Conservation (phyloP, 2,113 vertebrate species). For the Otus sunia region DNA sequence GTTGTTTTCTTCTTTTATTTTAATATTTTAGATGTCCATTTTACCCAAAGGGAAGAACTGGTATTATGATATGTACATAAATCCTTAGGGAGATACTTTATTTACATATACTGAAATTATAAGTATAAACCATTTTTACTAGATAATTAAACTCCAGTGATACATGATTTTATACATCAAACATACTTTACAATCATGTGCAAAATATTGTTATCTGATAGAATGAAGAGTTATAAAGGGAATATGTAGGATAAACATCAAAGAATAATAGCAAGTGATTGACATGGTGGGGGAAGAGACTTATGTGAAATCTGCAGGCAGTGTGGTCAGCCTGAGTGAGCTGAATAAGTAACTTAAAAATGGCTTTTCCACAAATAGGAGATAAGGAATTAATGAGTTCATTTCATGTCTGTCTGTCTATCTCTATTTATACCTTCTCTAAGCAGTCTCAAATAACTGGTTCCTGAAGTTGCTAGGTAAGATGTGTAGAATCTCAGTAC, state of each 20-base stretch:
- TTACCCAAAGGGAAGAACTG: background rate
- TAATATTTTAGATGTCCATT: background rate
- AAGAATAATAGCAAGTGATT: background rate
- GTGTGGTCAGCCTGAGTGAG: background rate
- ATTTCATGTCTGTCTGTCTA: background rate
- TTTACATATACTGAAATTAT: background rate
- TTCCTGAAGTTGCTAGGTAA: background rate
- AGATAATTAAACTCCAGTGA: background rate
- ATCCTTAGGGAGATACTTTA: background rate
- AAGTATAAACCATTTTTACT: background rate
- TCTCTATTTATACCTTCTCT: background rate
- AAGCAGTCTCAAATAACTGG: background rate
- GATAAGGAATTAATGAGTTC: background rate
- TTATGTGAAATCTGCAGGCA: fast-evolving
- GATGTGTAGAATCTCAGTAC: background rate
- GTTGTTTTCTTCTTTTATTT: background rate
- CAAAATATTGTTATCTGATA: background rate
- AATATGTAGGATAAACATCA: background rate
- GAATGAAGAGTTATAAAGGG: background rate
- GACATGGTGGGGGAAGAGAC: background rate
- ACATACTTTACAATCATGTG: background rate
- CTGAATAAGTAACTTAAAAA: background rate
- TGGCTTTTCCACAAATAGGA: background rate
- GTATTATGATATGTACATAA: fast-evolving
- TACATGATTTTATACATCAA: background rate